Conservation (phyloP, 2,888 invertebrate genomes). For the Synergus gifuensis region DNA sequence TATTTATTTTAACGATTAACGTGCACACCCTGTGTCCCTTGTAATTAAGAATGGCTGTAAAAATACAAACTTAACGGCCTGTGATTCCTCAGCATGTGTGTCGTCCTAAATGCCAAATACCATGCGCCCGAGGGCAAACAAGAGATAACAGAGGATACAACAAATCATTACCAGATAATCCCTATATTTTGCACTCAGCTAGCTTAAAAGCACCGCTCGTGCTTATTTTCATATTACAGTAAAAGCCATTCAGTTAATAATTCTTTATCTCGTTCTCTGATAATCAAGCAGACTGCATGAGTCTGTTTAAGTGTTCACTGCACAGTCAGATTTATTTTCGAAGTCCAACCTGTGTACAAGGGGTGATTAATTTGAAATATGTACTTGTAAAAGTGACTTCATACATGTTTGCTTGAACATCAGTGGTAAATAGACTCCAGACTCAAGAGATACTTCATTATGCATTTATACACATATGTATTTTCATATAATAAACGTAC, state of each 20-base stretch:
- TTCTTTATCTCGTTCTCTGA: neutral
- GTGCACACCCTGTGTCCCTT: slow-evolving; percentile 16
- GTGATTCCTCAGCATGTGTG: slow-evolving; percentile 53
- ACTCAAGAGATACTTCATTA: neutral
- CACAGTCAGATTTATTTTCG: slow-evolving; percentile 59
- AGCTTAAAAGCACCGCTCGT: neutral
- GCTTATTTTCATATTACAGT: neutral
- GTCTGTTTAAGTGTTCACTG: slow-evolving; percentile 10
- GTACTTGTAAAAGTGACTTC: slow-evolving; percentile 55
- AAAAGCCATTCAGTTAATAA: neutral
- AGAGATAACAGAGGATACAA: neutral
- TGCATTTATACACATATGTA: slow-evolving; percentile 3
- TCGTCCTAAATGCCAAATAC: slow-evolving; percentile 41
- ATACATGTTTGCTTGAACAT: slow-evolving; percentile 30
- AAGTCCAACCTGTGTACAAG: slow-evolving; percentile 40
- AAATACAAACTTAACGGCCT: slow-evolving; percentile 57
- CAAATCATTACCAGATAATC: slow-evolving; percentile 20
- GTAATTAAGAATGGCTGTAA: slow-evolving; percentile 50
- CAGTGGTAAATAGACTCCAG: neutral
- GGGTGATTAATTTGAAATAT: slow-evolving; percentile 26
- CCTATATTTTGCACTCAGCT: neutral
- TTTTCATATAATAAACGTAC: slow-evolving; percentile 1
- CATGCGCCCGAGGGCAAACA: neutral
- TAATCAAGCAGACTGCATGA: neutral
- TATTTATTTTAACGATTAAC: slow-evolving; percentile 20